A percentile compares a stretch with the other conserved stretches of the same genome.
phyloP scores from a whole-genome alignment of 2,113 vertebrate genomes.

The Hyperopisus bebe region DNA sequence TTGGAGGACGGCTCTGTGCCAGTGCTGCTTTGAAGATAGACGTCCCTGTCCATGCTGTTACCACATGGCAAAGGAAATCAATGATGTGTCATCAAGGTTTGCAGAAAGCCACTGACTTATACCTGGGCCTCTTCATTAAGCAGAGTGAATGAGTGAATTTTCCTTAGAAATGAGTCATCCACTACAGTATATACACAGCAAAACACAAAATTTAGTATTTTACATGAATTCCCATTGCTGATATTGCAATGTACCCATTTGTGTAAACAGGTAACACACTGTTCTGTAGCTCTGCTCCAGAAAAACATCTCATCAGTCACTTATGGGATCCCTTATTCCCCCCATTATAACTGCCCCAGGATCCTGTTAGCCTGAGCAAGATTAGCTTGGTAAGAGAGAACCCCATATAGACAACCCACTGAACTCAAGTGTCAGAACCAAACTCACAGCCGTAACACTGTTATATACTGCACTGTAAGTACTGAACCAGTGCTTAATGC shows the following conservation, averaged over 20 bases:
- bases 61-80: background rate
- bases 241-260: constrained; percentile 24
- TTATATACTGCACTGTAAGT: background rate
- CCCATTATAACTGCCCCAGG: background rate
- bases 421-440: background rate
- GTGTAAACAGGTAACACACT: background rate
- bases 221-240: background rate
- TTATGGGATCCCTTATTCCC: background rate
- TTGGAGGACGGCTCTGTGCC: background rate
- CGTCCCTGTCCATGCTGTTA: background rate
- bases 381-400: background rate
- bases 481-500: background rate
- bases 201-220: background rate
- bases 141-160: background rate
- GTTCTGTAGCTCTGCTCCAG: background rate
- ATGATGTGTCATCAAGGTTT: background rate
- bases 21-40: background rate
- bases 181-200: background rate
- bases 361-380: background rate
- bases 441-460: background rate
- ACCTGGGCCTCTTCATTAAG: background rate
- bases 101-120: background rate
- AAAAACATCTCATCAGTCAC: background rate
- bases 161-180: background rate
- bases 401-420: background rate